Evolutionary conservation across 2,797 vertebrate species (phyloP), one percentile per base, ranked within the genome.

Genomic region (Philypnodon macrostomus): DNA sequence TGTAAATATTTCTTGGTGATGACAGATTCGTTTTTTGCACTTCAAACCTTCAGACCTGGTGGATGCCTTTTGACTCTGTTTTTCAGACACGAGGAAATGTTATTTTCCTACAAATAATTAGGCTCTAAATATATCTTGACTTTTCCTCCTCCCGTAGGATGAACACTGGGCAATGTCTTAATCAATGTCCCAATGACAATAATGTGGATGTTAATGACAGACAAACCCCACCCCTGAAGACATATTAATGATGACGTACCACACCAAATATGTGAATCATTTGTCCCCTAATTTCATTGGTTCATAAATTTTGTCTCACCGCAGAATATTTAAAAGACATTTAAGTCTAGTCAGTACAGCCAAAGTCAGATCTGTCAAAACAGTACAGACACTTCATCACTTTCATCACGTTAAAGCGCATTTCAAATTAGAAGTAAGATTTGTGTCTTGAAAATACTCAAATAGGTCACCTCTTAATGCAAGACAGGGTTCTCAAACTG

Each of bases 101-200:
- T 57, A 63, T 72, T 67, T 58, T 70, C 39, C n/a, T 18, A 44
- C 53, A 60, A 59, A 51, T 74, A 58, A 70, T 72, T 59, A 53
- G 17, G 45, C 12, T 61, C 39, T 35, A 53, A 70, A 75, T 62
- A 58, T 58, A 47, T 47, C 56, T 46, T 60, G 70, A 63, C 32
- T 45, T 54, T 63, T 48, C 62, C 58, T 39, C 34, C 13, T 11
- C 1, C 24, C 59, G 41, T 1, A 37, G 47, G 65, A 58, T 14
- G 38, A 64, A 32, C 57, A 36, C 49, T 38, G 34, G n/a, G 49
- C 54, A 11, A n/a, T n/a, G 49, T 64, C 40, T 74, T 68, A 53
- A 74, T 76, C 51, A 74, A 63, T 55, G 55, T 32, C 57, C 31
- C 57, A 26, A 36, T 34, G 30, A 74, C 44, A 14, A 21, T 33